These are phyloP conservation scores for Tyrannus savana DNA, from an alignment of 2,113 vertebrate genomes.

Conservation along the genomic window DNA sequence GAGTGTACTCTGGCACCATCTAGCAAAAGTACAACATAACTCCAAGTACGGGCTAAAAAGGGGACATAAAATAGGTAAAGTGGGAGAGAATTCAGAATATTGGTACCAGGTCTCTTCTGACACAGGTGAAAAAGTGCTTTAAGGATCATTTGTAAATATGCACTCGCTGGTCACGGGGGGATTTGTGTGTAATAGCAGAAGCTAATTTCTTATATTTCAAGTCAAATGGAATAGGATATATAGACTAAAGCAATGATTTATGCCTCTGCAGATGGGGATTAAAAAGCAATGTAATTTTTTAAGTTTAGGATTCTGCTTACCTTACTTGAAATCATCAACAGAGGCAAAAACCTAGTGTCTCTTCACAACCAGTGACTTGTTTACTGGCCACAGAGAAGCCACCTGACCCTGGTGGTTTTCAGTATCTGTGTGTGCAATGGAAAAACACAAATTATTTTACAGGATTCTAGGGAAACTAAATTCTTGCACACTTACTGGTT, in stretches of 20 bases:
- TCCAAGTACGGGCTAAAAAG: neutral
- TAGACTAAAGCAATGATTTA: neutral
- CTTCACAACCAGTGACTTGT: neutral
- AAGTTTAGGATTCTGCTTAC: neutral
- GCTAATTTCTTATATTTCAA: neutral
- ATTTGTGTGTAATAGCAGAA: neutral
- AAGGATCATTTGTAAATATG: neutral
- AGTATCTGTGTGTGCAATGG: neutral
- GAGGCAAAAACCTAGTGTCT: neutral
- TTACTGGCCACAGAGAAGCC: neutral
- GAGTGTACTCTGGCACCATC: constrained; percentile 39
- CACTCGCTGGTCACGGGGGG: neutral
- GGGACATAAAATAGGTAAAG: neutral
- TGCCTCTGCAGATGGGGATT: neutral
- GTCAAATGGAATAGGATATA: neutral
- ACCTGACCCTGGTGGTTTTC: neutral
- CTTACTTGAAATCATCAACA: neutral
- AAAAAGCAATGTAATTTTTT: constrained; percentile 9
- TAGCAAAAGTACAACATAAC: constrained; percentile 1
- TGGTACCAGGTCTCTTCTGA: neutral
- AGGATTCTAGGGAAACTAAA: neutral
- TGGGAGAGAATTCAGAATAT: neutral
- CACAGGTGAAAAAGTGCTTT: neutral
- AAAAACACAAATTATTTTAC: neutral
- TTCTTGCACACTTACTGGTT: neutral